Evolutionary conservation across 2,888 invertebrate species (phyloP).

Genomic region (Tetragonula carbonaria): DNA sequence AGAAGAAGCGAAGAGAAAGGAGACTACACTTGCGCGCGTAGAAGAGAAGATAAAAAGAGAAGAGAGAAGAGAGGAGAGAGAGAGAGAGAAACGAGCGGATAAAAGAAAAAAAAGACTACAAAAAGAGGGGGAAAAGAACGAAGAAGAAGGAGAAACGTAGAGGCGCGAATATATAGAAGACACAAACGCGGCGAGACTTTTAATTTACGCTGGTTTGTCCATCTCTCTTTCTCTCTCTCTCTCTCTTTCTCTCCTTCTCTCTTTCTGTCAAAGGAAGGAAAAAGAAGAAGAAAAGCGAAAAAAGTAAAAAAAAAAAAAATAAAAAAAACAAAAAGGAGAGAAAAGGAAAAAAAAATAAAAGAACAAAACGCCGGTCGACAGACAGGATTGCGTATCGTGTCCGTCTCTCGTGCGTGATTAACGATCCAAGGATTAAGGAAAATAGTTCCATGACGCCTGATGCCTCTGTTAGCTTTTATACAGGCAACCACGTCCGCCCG

Average conservation of each 20-base stretch:
- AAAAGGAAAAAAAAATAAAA: not conserved
- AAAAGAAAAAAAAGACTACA: not conserved
- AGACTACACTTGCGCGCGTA: not conserved
- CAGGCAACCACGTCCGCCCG: conserved; percentile 53
- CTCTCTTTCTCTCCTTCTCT: too few relatives aligned
- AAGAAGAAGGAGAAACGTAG: not conserved
- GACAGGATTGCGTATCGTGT: conserved; percentile 29
- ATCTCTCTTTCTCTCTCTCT: not conserved
- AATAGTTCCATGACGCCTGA: conserved; percentile 72
- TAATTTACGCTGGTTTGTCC: conserved; percentile 35
- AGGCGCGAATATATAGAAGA: not conserved
- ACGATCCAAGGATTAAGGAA: conserved; percentile 67
- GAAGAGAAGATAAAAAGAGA: not conserved
- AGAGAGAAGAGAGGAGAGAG: not conserved
- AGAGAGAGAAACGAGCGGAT: not conserved
- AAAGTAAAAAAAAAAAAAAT: not conserved
- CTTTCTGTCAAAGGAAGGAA: too few relatives aligned
- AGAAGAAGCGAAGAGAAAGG: not conserved
- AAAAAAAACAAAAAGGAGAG: not conserved
- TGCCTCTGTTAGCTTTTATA: conserved; percentile 62
- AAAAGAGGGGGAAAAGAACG: too few relatives aligned
- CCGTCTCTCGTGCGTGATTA: conserved; percentile 53
- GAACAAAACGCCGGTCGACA: conserved; percentile 5
- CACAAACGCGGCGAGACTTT: conserved; percentile 37
- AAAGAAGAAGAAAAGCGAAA: too few relatives aligned